Evolutionary conservation across 2,888 invertebrate genomes (phyloP), one percentile per base, ranked within the genome.

Genomic region (Lycia hirtaria): DNA sequence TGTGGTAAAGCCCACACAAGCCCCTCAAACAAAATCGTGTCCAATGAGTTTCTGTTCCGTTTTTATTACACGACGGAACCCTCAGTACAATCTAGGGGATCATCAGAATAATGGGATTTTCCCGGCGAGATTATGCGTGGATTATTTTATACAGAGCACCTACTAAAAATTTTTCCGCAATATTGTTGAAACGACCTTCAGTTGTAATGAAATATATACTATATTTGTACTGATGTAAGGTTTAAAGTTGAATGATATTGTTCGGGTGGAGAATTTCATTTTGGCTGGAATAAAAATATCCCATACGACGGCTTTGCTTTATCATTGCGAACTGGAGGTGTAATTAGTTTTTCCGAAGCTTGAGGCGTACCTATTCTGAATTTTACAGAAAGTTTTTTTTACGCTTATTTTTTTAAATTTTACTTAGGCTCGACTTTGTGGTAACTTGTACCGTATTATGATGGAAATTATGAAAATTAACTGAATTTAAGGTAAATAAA

Each of bases 271-370:
- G 81, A 91, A 90, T 89, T 91, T 90, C 85, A 90, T 92, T 91
- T 89, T 82, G 88, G 81, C 79, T 82, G 74, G 85, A 88, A 91
- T 91, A 91, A 92, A 91, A 91, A 89, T 92, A 89, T 89, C 85
- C 82, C 76, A 90, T 90, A 90, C 87, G 88, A 83, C 78, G 87
- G 88, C 88, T 92, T 91, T 92, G 92, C 90, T 92, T 92, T 92
- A 91, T 91, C 90, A 92, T 91, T 87, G 85, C 82, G 88, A 85
- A 81, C 84, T 81, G 81, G 79, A 78, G 81, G 83, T 83, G 85
- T 92, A 91, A 91, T 92, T 91, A 92, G 92, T 92, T 91, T 91
- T 89, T 78, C 80, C 80, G 85, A 85, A 83, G 78, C 80, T 58
- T 68, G 62, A 67, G 56, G 63, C 78, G 60, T n/a, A n/a, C n/a